These are phyloP conservation scores for Drosophila jambulina DNA, from an alignment of 1,140 invertebrate genomes.

Conservation along the genomic window DNA sequence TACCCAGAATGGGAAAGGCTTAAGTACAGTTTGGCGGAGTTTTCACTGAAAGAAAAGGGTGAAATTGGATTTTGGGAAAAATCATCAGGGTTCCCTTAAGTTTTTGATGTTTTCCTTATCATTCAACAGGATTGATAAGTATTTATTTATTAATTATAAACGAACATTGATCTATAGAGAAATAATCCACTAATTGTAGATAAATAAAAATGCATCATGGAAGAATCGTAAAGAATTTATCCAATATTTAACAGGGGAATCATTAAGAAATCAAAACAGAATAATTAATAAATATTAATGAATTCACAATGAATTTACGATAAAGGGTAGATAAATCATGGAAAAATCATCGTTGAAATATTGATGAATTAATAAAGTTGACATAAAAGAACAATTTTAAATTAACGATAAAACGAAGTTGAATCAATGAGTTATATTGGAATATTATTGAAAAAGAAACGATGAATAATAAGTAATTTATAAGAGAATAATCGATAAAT, in stretches of 20 bases:
- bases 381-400: too few relatives aligned
- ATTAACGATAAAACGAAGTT: too few relatives aligned
- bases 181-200: too few relatives aligned
- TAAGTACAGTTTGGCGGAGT: constrained; percentile 10
- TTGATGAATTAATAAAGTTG: too few relatives aligned
- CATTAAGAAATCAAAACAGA: neutral
- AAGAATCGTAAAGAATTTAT: neutral
- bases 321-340: neutral
- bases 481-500: too few relatives aligned
- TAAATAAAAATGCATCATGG: neutral
- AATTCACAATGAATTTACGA: neutral
- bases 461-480: too few relatives aligned
- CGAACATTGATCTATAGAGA: neutral
- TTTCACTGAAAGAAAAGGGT: neutral
- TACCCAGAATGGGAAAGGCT: neutral
- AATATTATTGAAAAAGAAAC: too few relatives aligned
- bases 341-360: neutral
- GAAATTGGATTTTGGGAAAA: too few relatives aligned
- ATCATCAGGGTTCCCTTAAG: fast-evolving
- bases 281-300: neutral
- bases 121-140: too few relatives aligned
- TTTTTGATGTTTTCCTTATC: neutral
- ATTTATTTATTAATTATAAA: neutral
- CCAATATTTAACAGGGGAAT: neutral
- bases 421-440: too few relatives aligned